phyloP scores from a whole-genome alignment of 2,113 vertebrate genomes.

The Calypte anna region DNA sequence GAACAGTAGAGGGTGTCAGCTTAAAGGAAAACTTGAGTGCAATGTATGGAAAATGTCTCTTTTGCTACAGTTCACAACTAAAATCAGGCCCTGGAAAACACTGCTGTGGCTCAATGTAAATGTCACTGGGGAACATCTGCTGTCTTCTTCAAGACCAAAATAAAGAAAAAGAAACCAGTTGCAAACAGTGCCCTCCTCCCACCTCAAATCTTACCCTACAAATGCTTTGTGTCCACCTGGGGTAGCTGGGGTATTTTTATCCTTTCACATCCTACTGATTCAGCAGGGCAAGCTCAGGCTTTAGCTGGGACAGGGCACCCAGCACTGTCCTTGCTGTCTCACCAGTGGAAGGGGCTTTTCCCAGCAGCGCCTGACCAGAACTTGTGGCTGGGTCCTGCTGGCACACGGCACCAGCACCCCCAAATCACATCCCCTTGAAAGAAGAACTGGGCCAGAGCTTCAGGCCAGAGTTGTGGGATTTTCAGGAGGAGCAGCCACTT shows the following conservation, averaged over 20 bases:
- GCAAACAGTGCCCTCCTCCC: not conserved
- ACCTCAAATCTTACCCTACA: not conserved
- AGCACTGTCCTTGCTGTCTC: rapidly evolving
- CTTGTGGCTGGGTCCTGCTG: not conserved
- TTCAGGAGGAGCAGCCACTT: not conserved
- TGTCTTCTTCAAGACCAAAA: not conserved
- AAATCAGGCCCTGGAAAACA: not conserved
- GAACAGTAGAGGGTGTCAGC: slow-evolving; percentile 63
- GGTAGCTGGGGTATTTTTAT: not conserved
- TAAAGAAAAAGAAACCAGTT: not conserved
- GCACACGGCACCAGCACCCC: not conserved
- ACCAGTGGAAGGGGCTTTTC: rapidly evolving
- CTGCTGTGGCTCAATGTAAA: not conserved
- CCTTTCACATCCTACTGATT: not conserved
- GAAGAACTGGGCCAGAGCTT: not conserved
- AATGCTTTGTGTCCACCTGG: not conserved
- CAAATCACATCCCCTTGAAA: not conserved
- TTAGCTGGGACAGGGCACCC: not conserved
- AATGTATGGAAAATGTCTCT: not conserved
- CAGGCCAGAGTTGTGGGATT: not conserved
- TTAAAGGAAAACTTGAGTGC: slow-evolving; percentile 34
- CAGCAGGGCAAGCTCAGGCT: not conserved
- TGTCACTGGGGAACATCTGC: not conserved
- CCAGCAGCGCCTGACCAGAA: rapidly evolving
- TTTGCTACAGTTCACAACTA: not conserved